phyloP scores from a whole-genome alignment of 2,113 vertebrate species.

The Sterna hirundo region DNA sequence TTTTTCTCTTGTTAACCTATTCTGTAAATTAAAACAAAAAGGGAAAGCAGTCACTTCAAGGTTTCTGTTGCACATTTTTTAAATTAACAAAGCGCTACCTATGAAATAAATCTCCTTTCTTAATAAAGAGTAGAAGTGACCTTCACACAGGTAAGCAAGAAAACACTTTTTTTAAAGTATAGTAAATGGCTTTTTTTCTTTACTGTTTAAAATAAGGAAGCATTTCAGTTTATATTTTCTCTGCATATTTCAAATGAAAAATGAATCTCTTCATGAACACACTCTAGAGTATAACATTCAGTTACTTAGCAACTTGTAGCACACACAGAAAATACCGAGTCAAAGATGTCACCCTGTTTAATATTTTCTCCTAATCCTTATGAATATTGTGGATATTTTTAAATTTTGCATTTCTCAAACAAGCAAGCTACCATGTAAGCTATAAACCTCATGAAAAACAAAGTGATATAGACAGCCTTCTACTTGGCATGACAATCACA shows the following conservation, averaged over 20 bases:
- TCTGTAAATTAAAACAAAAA: background rate
- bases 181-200: background rate
- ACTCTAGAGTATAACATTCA: background rate
- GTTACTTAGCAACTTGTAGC: slow-evolving; percentile 49
- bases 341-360: background rate
- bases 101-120: background rate
- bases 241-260: background rate
- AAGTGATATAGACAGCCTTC: background rate
- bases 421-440: background rate
- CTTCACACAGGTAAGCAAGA: background rate
- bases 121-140: background rate
- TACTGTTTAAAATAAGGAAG: background rate
- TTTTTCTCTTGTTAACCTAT: background rate
- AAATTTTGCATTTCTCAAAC: background rate
- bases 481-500: accelerated
- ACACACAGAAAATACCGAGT: background rate
- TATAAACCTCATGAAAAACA: background rate
- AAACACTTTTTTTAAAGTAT: background rate
- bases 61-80: background rate
- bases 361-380: background rate
- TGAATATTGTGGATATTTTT: background rate
- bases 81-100: background rate
- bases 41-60: background rate
- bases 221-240: background rate
- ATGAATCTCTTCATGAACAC: background rate